Evolutionary conservation across 2,888 invertebrate species (phyloP).

Genomic region (Drosophila atroscutellata): DNA sequence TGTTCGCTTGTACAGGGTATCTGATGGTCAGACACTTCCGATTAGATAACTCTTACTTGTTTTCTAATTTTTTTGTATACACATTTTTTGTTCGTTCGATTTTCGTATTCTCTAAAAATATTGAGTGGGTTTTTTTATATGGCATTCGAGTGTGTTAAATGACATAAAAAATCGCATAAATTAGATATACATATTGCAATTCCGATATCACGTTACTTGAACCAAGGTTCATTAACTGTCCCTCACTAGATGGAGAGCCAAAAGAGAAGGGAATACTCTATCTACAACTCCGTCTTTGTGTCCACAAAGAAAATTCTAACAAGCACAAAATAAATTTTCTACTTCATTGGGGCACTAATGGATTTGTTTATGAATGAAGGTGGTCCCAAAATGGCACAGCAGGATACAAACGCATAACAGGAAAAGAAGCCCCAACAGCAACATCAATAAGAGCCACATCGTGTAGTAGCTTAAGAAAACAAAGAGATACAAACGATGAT

Average conservation of each 20-base stretch:
- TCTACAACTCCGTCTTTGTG: slow-evolving; percentile 1
- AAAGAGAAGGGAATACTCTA: slow-evolving; percentile 60
- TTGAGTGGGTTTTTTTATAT: slow-evolving; percentile 72
- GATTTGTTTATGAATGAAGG: slow-evolving; percentile 68
- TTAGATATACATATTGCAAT: slow-evolving; percentile 77
- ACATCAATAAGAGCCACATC: slow-evolving; percentile 28
- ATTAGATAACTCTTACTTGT: slow-evolving; percentile 2
- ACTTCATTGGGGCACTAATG: slow-evolving; percentile 52
- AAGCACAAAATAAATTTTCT: slow-evolving; percentile 41
- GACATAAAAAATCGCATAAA: slow-evolving; percentile 76
- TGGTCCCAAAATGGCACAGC: slow-evolving; percentile 61
- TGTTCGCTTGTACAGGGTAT: not conserved
- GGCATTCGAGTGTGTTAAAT: slow-evolving; percentile 71
- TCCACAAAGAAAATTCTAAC: slow-evolving; percentile 52
- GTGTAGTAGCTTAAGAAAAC: slow-evolving; percentile 16
- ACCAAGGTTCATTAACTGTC: slow-evolving; percentile 75
- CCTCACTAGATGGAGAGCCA: slow-evolving; percentile 18
- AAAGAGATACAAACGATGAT: slow-evolving; percentile 48
- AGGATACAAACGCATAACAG: slow-evolving; percentile 70
- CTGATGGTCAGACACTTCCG: not conserved
- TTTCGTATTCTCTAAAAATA: slow-evolving; percentile 55
- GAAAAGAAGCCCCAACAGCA: slow-evolving; percentile 37
- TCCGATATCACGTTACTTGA: slow-evolving; percentile 75
- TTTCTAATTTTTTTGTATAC: slow-evolving; percentile 15
- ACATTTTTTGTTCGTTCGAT: slow-evolving; percentile 24